Evolutionary conservation across 2,797 vertebrate species (phyloP).

Genomic region (Sebastiscus albofasciatus): DNA sequence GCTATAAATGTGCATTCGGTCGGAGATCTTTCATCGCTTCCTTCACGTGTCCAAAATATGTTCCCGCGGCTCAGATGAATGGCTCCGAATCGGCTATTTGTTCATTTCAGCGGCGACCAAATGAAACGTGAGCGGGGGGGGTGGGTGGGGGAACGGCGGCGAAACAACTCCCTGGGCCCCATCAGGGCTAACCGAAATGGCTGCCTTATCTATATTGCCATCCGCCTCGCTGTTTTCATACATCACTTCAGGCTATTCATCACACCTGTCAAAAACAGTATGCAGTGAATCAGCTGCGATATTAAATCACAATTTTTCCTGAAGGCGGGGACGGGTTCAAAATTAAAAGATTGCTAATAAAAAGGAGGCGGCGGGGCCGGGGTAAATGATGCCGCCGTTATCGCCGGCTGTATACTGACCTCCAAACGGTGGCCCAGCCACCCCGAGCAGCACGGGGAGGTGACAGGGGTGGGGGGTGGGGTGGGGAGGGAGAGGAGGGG

Average conservation of each 20-base stretch:
- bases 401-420: slow-evolving; percentile 77
- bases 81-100: slow-evolving; percentile 71
- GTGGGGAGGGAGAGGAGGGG: slow-evolving; percentile 62
- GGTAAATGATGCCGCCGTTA: slow-evolving; percentile 80
- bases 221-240: slow-evolving; percentile 86
- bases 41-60: slow-evolving; percentile 54
- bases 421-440: slow-evolving; percentile 81
- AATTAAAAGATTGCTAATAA: slow-evolving; percentile 87
- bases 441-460: slow-evolving; percentile 69
- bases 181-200: slow-evolving; percentile 77
- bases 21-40: slow-evolving; percentile 53
- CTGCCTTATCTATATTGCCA: slow-evolving; percentile 87
- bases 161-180: slow-evolving; percentile 67
- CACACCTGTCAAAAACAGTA: slow-evolving; percentile 84
- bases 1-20: slow-evolving; percentile 48
- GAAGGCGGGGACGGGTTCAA: slow-evolving; percentile 77
- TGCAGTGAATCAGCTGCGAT: slow-evolving; percentile 84
- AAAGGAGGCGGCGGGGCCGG: slow-evolving; percentile 72
- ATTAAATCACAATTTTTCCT: slow-evolving; percentile 85
- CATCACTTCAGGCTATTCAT: slow-evolving; percentile 87
- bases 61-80: slow-evolving; percentile 61
- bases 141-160: slow-evolving; percentile 23
- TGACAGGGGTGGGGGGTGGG: slow-evolving; percentile 30
- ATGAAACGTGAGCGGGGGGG: slow-evolving; percentile 72
- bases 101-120: slow-evolving; percentile 76